A percentile compares a stretch with the other conserved stretches of the same genome.
Conservation (phyloP, 2,113 vertebrate genomes). For the Clarias magur region DNA sequence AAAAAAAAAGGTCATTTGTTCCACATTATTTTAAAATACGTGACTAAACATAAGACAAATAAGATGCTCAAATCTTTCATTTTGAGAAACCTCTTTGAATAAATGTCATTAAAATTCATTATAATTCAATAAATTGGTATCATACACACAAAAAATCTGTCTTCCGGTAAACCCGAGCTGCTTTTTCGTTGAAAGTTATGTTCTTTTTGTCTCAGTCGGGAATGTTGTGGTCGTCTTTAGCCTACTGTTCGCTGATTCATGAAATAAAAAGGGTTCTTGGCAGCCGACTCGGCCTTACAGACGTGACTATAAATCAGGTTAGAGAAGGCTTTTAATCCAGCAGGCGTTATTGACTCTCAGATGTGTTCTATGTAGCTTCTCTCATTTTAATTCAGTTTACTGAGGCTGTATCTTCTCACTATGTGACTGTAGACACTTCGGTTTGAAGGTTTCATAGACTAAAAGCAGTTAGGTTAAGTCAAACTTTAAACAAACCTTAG, state of each 20-base stretch:
- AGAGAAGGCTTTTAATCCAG: neutral
- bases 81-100: neutral
- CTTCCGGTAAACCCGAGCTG: neutral
- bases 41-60: neutral
- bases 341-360: neutral
- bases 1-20: too few relatives aligned
- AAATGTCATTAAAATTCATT: neutral
- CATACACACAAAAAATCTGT: neutral
- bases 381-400: neutral
- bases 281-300: neutral
- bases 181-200: neutral
- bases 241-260: neutral
- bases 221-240: neutral
- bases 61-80: too few relatives aligned
- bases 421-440: neutral
- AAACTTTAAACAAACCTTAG: neutral
- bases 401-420: neutral
- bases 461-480: too few relatives aligned
- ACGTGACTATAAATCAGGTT: neutral
- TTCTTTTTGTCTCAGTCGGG: neutral
- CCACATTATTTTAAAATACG: neutral
- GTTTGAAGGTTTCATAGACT: neutral
- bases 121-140: neutral
- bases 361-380: neutral
- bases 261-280: neutral